Evolutionary conservation across 2,797 vertebrate species (phyloP), one percentile per base, ranked within the genome.

Genomic region (Leucoraja ocellata): DNA sequence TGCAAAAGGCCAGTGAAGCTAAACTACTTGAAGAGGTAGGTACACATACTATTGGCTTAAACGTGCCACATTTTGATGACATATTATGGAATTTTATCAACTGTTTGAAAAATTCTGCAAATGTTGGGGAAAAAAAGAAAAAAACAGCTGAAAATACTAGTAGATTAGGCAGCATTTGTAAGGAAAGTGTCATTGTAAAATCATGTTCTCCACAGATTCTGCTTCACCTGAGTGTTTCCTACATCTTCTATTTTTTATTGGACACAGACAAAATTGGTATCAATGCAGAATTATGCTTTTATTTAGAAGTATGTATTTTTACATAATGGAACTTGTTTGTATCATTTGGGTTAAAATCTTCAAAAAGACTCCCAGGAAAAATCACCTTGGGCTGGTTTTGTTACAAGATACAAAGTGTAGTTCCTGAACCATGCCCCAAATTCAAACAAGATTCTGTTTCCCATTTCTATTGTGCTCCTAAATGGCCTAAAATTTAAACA

Each of bases 21-120:
- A 97, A 98, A 28, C 98, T 99, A 68, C 95, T 99, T 94, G 98
- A 99, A 94, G 98, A 99, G 97, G 99, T 99, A 91, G 94, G 95
- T 81, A 46, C 32, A 28, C 46, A 91, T 93, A 93, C 25, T 81
- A 11, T 46, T 28, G 32, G 36, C 11, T 58, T 93, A 25, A 32
- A 3, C 80, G 11, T 46, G 54, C 14, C 11, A 25, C 32, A 93
- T 36, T 88, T 65, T 90, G 63, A 16, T 68, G 18, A 23, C 23
- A 91, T 16, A 14, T 21, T 73, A 73, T 21, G 8, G 9, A 11
- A 86, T 63, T 54, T 46, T 58, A 58, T 84, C 6, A 83, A 54
- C 46, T 11, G 16, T 68, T 74, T 18, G 16, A 74, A 74, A 74
- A 74, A 23, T 74, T 74, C 1, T 74, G 3, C 71, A 74, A 4